Conservation (phyloP, 2,888 invertebrate species). For the Meandrusa payeni region DNA sequence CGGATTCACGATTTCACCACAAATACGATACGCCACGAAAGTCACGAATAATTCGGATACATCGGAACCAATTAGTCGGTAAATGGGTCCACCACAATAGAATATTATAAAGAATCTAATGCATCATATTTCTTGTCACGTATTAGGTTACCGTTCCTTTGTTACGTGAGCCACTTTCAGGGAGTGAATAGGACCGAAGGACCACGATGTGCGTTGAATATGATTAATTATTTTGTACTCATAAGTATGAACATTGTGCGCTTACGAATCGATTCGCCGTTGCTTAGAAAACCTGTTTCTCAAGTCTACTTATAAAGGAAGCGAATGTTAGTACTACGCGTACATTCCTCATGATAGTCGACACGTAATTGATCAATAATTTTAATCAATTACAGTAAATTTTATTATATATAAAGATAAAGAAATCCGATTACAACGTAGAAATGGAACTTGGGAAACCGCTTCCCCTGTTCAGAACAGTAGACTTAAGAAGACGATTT, state of each 20-base stretch:
- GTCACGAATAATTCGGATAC: conserved; percentile 49
- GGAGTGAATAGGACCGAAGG: conserved; percentile 66
- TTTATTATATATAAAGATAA: background rate
- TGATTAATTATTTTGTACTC: conserved; percentile 69
- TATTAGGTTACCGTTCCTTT: conserved; percentile 75
- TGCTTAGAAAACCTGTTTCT: conserved; percentile 34
- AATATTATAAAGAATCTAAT: conserved; percentile 59
- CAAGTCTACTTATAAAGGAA: conserved; percentile 27
- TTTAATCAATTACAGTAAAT: background rate
- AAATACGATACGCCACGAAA: conserved; percentile 41
- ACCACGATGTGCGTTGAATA: conserved; percentile 68
- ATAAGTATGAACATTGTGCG: conserved; percentile 41
- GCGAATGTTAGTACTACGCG: conserved; percentile 4
- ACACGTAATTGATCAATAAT: conserved; percentile 4
- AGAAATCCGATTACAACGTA: no score
- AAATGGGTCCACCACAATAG: conserved; percentile 63
- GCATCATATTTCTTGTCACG: conserved; percentile 76
- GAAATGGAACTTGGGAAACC: no score
- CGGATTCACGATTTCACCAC: conserved; percentile 55
- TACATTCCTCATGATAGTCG: conserved; percentile 1
- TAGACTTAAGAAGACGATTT: no score
- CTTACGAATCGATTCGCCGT: conserved; percentile 40
- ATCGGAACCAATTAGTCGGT: conserved; percentile 63
- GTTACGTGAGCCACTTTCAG: conserved; percentile 78
- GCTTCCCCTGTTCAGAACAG: no score